phyloP scores from a whole-genome alignment of 1,140 invertebrate genomes.

The Pseudomyrmex flavicornis region DNA sequence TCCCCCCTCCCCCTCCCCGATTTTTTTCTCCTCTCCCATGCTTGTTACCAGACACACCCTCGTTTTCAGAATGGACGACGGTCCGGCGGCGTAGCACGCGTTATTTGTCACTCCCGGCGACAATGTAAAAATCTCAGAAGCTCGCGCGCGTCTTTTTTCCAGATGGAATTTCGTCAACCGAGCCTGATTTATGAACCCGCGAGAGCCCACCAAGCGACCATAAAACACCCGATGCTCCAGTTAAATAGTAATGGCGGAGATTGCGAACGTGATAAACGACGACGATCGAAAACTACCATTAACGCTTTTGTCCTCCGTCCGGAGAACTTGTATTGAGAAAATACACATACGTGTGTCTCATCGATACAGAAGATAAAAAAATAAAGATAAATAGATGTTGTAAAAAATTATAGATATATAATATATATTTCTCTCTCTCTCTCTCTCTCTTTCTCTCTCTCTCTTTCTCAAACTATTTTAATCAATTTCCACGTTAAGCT shows the following conservation, averaged over 20 bases:
- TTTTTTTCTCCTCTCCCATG: neutral
- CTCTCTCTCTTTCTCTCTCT: no score
- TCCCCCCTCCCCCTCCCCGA: neutral
- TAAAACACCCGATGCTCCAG: constrained; percentile 62
- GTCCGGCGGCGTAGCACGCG: constrained; percentile 31
- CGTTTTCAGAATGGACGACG: constrained; percentile 46
- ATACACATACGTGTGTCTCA: neutral
- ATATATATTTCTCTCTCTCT: no score
- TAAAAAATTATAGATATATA: no score
- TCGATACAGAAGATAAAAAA: no score
- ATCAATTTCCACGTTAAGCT: neutral
- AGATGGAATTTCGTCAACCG: constrained; percentile 60
- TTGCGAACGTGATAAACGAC: constrained; percentile 38
- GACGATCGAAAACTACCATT: constrained; percentile 25
- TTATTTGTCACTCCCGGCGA: constrained; percentile 68
- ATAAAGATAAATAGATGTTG: no score
- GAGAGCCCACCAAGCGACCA: constrained; percentile 51
- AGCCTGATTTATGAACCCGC: constrained; percentile 68
- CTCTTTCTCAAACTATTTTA: no score
- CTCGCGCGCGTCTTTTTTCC: constrained; percentile 44
- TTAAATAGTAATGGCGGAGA: constrained; percentile 36
- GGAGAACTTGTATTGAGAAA: no score
- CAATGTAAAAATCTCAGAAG: constrained; percentile 65
- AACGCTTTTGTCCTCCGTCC: constrained; percentile 21
- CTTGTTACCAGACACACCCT: constrained; percentile 43